These are phyloP conservation scores for Hyppa rectilinea DNA, from an alignment of 2,888 invertebrate species.

Conservation along the genomic window DNA sequence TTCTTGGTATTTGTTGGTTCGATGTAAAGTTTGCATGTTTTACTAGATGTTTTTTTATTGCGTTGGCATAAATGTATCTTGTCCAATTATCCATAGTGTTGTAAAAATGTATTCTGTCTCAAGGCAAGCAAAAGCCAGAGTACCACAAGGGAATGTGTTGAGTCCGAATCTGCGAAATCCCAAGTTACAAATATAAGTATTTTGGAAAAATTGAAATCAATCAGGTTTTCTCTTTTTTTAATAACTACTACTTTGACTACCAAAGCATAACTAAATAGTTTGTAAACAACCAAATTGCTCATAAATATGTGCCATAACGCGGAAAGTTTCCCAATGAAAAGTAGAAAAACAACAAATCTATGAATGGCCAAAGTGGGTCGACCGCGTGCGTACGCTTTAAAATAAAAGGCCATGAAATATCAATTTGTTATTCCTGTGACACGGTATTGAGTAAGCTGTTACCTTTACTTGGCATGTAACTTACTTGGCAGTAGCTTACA, in stretches of 20 bases:
- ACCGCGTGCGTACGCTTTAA: conserved; percentile 35
- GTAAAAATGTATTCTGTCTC: no score
- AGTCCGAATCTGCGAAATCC: no score
- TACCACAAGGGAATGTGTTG: neutral
- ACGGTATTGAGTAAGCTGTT: conserved; percentile 53
- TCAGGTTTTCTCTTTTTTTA: no score
- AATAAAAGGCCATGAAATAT: conserved; percentile 58
- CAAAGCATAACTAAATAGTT: conserved; percentile 1
- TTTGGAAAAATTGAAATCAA: no score
- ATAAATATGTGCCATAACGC: neutral
- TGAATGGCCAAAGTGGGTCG: conserved; percentile 34
- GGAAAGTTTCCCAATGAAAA: conserved; percentile 34
- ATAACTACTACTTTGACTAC: no score
- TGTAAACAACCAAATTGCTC: conserved; percentile 10
- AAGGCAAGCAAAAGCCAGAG: no score
- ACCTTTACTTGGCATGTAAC: conserved; percentile 26
- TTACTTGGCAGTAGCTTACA: neutral
- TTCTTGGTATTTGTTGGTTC: conserved; percentile 37
- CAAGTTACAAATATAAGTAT: no score
- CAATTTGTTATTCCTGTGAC: conserved; percentile 59
- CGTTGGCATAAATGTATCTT: no score
- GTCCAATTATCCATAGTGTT: no score
- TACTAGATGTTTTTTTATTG: neutral
- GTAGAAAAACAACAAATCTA: conserved; percentile 27
- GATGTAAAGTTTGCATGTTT: conserved; percentile 42